Conservation (phyloP, 1,140 invertebrate genomes). For the Zaprionus vittiger region DNA sequence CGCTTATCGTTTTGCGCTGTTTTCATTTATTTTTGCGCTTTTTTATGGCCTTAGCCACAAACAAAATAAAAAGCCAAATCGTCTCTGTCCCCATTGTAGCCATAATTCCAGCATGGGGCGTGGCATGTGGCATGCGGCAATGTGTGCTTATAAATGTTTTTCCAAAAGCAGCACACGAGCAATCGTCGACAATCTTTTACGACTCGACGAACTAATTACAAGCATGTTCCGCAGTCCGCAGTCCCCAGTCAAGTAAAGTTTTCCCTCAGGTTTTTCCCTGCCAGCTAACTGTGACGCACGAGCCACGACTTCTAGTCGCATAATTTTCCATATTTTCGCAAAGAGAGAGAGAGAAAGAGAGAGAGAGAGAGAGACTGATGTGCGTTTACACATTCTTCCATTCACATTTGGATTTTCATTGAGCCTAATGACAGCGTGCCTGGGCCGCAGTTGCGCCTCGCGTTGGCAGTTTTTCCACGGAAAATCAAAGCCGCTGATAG, state of each 20-base stretch:
- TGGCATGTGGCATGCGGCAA: slow-evolving; percentile 17
- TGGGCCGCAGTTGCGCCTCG: neutral
- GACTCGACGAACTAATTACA: slow-evolving; percentile 71
- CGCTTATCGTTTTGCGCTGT: neutral
- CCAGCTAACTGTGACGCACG: slow-evolving; percentile 28
- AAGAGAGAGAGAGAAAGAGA: no score
- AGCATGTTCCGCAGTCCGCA: slow-evolving; percentile 24
- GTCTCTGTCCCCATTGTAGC: slow-evolving; percentile 26
- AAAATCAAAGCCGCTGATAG: slow-evolving; percentile 66
- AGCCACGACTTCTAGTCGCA: slow-evolving; percentile 4
- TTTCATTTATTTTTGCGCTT: neutral
- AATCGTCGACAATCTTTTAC: slow-evolving; percentile 51
- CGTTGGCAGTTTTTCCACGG: slow-evolving; percentile 25
- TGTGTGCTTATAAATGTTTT: slow-evolving; percentile 57
- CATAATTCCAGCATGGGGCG: slow-evolving; percentile 35
- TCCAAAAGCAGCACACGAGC: slow-evolving; percentile 45
- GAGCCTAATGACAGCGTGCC: slow-evolving; percentile 19
- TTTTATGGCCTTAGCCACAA: neutral
- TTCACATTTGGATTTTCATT: slow-evolving; percentile 34
- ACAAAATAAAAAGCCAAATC: slow-evolving; percentile 42
- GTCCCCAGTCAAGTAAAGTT: slow-evolving; percentile 30
- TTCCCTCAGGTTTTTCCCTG: slow-evolving; percentile 25
- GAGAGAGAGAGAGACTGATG: neutral
- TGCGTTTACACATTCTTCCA: slow-evolving; percentile 11
- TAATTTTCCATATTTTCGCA: slow-evolving; percentile 35